Percentiles rank a stretch among this genome's conserved stretches.
These are phyloP conservation scores for Drosophila tristis DNA, from an alignment of 1,140 invertebrate species.

Conservation along the genomic window DNA sequence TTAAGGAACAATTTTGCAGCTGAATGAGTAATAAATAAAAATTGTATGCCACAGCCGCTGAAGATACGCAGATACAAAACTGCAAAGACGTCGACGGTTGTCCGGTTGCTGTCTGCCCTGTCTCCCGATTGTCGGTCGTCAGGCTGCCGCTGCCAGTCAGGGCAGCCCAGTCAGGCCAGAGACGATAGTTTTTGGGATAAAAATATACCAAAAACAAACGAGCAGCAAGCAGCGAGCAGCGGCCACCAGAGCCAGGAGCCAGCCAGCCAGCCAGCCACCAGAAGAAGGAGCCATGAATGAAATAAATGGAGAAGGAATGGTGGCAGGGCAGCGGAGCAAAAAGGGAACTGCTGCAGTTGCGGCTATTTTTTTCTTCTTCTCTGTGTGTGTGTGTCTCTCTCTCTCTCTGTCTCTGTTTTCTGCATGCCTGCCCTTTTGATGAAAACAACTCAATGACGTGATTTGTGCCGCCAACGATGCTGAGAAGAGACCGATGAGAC, in stretches of 20 bases:
- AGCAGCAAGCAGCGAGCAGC: not conserved
- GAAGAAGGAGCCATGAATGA: constrained; percentile 30
- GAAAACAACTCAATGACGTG: constrained; percentile 83
- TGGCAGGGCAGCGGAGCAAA: not conserved
- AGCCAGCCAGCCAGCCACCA: not conserved
- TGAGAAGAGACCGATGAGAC: constrained; percentile 18
- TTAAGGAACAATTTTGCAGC: constrained; percentile 84
- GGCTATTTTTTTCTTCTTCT: no score
- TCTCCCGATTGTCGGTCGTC: constrained; percentile 14
- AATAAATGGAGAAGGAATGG: constrained; percentile 50
- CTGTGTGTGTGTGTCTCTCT: not conserved
- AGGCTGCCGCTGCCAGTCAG: constrained; percentile 9
- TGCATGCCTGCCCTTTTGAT: constrained; percentile 78
- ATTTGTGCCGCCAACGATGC: constrained; percentile 69
- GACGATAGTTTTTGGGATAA: constrained; percentile 79
- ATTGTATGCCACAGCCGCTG: constrained; percentile 71
- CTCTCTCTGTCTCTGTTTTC: not conserved
- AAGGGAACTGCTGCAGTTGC: constrained; percentile 3
- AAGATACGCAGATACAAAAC: constrained; percentile 79
- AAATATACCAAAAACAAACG: constrained; percentile 64
- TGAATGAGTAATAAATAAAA: constrained; percentile 84
- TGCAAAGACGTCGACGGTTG: constrained; percentile 64
- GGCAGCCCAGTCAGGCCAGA: constrained; percentile 62
- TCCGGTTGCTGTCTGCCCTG: constrained; percentile 4
- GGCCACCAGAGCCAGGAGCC: not conserved